These are phyloP conservation scores for Vidua chalybeata DNA, from an alignment of 2,113 vertebrate genomes.

Conservation along the genomic window DNA sequence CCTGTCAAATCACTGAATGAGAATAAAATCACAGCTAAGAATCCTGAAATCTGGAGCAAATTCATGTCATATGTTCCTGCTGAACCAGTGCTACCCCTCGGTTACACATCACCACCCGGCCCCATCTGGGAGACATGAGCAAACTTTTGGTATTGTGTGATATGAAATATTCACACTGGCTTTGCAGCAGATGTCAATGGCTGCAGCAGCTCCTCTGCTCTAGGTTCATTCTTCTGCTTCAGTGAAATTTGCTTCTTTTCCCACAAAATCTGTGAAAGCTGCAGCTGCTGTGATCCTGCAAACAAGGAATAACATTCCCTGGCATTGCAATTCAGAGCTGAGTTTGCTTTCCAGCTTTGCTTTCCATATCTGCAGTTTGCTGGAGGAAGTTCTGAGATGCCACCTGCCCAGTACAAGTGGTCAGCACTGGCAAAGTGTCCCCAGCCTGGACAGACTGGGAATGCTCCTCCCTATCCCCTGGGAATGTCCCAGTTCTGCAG, in stretches of 20 bases:
- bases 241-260: background rate
- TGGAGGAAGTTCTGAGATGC: background rate
- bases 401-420: background rate
- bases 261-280: background rate
- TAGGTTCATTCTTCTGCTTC: background rate
- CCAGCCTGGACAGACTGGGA: background rate
- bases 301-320: background rate
- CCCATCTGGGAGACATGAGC: conserved; percentile 5
- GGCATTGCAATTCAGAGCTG: background rate
- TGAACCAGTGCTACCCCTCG: background rate
- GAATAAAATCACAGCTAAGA: conserved; percentile 1
- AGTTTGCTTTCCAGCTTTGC: background rate
- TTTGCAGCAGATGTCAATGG: conserved; percentile 28
- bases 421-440: background rate
- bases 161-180: conserved; percentile 45
- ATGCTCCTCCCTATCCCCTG: background rate
- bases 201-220: conserved; percentile 21
- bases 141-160: background rate
- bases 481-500: background rate
- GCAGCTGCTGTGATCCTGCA: conserved; percentile 4
- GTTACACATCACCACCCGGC: background rate
- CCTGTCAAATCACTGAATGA: conserved; percentile 10
- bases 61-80: conserved; percentile 2
- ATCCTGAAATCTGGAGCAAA: conserved; percentile 33
- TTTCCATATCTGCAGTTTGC: background rate